Base-by-base conservation (phyloP, 1,140 invertebrate genomes). In the Aplysia californica region DNA sequence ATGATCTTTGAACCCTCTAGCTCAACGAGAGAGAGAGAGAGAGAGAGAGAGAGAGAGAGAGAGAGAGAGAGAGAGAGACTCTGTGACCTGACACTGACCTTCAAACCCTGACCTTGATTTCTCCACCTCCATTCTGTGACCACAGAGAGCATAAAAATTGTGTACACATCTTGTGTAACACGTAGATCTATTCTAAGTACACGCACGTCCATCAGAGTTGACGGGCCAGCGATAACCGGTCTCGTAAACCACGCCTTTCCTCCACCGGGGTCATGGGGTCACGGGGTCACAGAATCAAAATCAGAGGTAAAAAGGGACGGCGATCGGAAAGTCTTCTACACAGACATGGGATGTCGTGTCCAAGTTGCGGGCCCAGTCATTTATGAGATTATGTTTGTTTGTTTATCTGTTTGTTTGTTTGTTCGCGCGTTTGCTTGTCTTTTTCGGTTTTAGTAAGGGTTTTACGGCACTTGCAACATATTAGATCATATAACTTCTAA, bases 1-100 rank as follows among this genome's bases (percentile, higher is more conserved):
- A 59, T n/a, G 64, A 66, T 26, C 26, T 10, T 4, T 21, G 31
- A 66, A 41, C 20, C 4, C 36, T n/a, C 26, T n/a, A 38, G 36
- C 3, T 15, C 29, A 36, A 56, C 1, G 35, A 44, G 38, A 44
- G 38, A 69, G 67, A 69, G 38, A 38, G 38, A 39, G 67, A 69
- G 38, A 4, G 5, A n/a, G 69, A 71, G 69, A 50, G n/a, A 29
- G 69, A 71, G 69, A 56, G 44, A 50, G 69, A 71, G 69, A 50
- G n/a, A 29, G 44, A 71, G 39, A 71, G 44, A 61, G 3, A 33
- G 4, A 1, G 58, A 61, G 0, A 74, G 55, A 33, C 33, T 5
- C 26, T 44, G 41, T 26, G 39, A 39, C 31, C 33, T 20, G 36
- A 18, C 20, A 20, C 21, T 1, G 29, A 64, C 29, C 18, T 21